Evolutionary conservation across 2,888 invertebrate species (phyloP).

Genomic region (Netelia inedita): DNA sequence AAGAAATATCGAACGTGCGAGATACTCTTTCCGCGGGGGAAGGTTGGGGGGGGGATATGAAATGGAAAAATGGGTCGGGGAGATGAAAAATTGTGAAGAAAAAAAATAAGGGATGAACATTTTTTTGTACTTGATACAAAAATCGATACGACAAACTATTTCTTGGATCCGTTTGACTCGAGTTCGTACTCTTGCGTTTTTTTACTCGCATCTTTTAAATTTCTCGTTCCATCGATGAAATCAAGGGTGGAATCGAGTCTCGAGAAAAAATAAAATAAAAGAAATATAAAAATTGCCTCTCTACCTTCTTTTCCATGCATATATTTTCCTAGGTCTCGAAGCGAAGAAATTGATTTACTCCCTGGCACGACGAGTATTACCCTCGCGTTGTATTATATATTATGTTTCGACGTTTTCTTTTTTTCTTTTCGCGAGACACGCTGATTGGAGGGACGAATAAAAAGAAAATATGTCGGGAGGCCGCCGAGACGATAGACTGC

Average conservation of each 20-base stretch:
- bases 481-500: background rate
- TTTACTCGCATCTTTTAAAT: no score
- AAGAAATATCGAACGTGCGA: background rate
- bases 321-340: background rate
- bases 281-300: background rate
- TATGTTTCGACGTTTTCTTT: constrained; percentile 12
- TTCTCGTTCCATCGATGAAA: no score
- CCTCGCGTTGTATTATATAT: constrained; percentile 6
- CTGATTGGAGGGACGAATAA: constrained; percentile 8
- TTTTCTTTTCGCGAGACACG: background rate
- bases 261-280: background rate
- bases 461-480: constrained; percentile 9
- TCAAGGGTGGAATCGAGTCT: background rate
- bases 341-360: constrained; percentile 21
- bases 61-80: no score
- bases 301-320: background rate
- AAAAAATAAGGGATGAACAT: no score
- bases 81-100: no score
- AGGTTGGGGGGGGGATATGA: no score
- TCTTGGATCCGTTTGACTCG: no score
- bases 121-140: no score
- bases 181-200: no score
- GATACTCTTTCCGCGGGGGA: background rate
- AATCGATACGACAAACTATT: no score
- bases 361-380: background rate